phyloP scores from a whole-genome alignment of 2,113 vertebrate genomes.

The Chloropsis hardwickii region DNA sequence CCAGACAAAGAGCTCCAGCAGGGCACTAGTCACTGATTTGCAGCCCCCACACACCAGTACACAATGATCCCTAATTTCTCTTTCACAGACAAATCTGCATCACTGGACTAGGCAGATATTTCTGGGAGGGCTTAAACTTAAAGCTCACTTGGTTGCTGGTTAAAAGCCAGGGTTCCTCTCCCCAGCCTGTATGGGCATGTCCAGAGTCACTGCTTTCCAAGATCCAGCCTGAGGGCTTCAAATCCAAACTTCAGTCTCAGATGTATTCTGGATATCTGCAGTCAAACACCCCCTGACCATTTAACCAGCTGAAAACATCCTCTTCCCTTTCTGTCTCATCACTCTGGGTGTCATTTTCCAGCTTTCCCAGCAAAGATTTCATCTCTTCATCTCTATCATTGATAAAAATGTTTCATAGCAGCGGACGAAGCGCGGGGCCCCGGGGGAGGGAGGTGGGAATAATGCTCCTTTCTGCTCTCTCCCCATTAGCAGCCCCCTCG shows the following conservation, averaged over 20 bases:
- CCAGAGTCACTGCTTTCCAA: neutral
- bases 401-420: slow-evolving; percentile 38
- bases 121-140: neutral
- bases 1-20: neutral
- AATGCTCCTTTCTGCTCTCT: slow-evolving; percentile 25
- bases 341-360: neutral
- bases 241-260: neutral
- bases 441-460: neutral
- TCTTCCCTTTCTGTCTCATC: neutral
- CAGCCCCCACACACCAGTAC: neutral
- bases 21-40: rapidly evolving
- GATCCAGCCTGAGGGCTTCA: neutral
- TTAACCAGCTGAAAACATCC: neutral
- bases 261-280: neutral
- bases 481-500: slow-evolving; percentile 50
- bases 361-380: slow-evolving; percentile 35
- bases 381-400: slow-evolving; percentile 15
- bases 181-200: neutral
- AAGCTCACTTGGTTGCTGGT: neutral
- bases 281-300: neutral
- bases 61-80: neutral
- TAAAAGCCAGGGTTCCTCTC: neutral
- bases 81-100: neutral
- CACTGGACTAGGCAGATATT: neutral
- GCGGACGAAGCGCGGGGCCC: neutral